These are phyloP conservation scores for Clarias magur DNA, from an alignment of 2,113 vertebrate species.

Conservation along the genomic window DNA sequence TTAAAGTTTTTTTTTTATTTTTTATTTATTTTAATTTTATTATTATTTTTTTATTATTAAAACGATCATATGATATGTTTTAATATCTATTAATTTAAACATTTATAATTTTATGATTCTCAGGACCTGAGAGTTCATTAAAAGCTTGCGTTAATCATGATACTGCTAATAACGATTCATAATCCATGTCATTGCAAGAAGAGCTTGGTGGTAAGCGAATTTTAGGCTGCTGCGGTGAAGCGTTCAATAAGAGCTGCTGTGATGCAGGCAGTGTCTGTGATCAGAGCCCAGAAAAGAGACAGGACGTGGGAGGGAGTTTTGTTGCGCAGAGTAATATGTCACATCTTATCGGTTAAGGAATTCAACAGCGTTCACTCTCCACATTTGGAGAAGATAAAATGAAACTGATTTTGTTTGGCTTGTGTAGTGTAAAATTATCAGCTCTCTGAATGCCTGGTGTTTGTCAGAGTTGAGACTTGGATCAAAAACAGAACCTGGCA, in stretches of 20 bases:
- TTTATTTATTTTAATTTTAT: too few relatives aligned
- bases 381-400: constrained; percentile 39
- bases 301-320: constrained; percentile 7
- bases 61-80: constrained; percentile 66
- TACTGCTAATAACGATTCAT: neutral
- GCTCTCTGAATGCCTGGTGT: constrained; percentile 43
- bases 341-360: constrained; percentile 41
- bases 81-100: constrained; percentile 50
- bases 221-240: neutral
- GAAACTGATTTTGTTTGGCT: constrained; percentile 47
- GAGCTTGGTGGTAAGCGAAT: neutral
- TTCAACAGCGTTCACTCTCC: constrained; percentile 32
- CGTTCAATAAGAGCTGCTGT: neutral
- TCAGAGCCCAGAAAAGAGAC: neutral
- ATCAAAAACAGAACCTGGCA: constrained; percentile 26
- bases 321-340: constrained; percentile 24
- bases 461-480: constrained; percentile 33
- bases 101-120: constrained; percentile 53
- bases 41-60: too few relatives aligned
- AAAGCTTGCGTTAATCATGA: neutral
- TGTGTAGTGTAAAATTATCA: constrained; percentile 43
- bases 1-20: constrained; percentile 33
- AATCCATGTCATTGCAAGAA: constrained; percentile 2
- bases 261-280: neutral
- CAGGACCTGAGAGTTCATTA: neutral